A percentile compares a stretch with the other conserved stretches of the same genome.
phyloP scores from a whole-genome alignment of 2,113 vertebrate species.

The Dasyprocta punctata region DNA sequence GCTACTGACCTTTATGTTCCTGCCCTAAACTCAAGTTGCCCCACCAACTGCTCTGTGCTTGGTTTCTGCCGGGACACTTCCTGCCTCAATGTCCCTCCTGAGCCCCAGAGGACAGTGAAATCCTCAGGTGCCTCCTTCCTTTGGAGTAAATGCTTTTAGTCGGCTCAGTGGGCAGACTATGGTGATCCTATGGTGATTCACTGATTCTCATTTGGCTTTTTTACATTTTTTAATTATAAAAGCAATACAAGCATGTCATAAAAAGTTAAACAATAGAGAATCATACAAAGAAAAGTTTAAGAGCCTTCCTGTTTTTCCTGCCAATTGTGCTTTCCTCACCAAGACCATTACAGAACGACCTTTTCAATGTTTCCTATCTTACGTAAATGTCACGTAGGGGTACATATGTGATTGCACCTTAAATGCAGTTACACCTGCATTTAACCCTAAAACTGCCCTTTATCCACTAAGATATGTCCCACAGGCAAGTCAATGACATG shows the following conservation, averaged over 20 bases:
- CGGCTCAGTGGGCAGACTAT: neutral
- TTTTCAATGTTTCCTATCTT: neutral
- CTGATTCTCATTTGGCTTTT: neutral
- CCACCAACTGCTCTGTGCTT: accelerated
- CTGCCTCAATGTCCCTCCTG: too few species aligned
- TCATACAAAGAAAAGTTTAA: neutral
- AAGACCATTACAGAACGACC: neutral
- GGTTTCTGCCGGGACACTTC: neutral
- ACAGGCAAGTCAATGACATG: neutral
- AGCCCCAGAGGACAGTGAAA: neutral
- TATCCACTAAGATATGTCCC: neutral
- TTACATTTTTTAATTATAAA: neutral
- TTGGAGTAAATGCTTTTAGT: neutral
- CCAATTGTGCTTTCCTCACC: neutral
- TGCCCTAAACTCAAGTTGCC: neutral
- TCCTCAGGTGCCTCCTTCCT: neutral
- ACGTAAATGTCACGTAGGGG: neutral
- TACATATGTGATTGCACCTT: accelerated
- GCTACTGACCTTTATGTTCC: constrained; percentile 23
- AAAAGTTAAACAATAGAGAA: constrained; percentile 1
- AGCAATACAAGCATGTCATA: neutral
- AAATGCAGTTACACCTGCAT: neutral
- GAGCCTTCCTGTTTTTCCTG: neutral
- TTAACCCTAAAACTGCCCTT: neutral
- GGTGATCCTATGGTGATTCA: neutral